Evolutionary conservation across 2,113 vertebrate species (phyloP), one percentile per base, ranked within the genome.

Genomic region (Pterocles burchelli): DNA sequence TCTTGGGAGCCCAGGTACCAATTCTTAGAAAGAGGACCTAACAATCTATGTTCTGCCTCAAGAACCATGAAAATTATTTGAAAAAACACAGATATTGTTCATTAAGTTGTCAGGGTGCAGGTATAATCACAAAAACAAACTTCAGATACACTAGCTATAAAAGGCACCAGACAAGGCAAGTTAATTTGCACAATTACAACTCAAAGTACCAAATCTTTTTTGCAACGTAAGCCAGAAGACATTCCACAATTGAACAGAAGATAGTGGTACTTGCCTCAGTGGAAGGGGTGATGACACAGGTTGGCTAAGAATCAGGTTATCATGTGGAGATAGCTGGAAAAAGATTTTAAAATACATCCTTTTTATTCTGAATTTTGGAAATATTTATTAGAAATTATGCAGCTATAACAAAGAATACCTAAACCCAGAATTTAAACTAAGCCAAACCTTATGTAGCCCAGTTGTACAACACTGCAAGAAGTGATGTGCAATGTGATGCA

Each of bases 231-330:
- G 31, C 33, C 61, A 84, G 19, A 83, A 54, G 2, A 67, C 18
- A 25, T 48, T 28, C 66, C 36, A 79, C 21, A 92, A 49, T 83
- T 46, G 79, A 78, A 77, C 3, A 85, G 63, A 82, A 94, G 34
- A 63, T 38, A 81, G 20, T 85, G 93, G 65, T 95, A 98, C 97
- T 97, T 98, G 98, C 99, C 99, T 99, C 65, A 99, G 96, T 66
- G 99, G 99, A 93, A 99, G 98, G 28, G 99, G 99, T 63, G 99
- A 99, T 80, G 99, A 99, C 86, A 99, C 99, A 57, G 99, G 99
- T 73, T 99, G 99, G 97, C 99, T 99, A 96, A 99, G 98, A 94
- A 99, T 99, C 97, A 99, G 97, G 94, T 98, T 99, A 97, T 99
- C 99, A 14, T 99, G 99, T 71, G 99, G 99, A 70, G 99, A 99